These are phyloP conservation scores for Eolophus roseicapilla DNA, from an alignment of 2,113 vertebrate species.

Conservation along the genomic window DNA sequence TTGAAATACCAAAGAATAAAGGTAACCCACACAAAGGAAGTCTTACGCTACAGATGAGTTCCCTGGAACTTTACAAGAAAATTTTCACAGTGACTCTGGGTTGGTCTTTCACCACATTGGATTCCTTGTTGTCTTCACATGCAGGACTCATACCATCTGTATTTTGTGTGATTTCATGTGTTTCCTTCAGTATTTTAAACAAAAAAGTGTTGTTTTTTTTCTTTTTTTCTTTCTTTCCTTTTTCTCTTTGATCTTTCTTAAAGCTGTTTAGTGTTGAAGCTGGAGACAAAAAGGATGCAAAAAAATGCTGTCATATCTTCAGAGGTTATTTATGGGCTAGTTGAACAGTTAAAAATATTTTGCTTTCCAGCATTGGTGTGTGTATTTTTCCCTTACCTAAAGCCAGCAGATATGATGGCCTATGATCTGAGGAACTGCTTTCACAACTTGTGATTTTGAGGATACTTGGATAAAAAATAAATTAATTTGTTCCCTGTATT, in stretches of 20 bases:
- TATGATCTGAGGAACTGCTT: background rate
- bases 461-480: background rate
- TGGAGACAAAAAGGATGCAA: background rate
- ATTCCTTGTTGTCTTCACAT: background rate
- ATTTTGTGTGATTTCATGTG: background rate
- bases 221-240: background rate
- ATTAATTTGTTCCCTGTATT: background rate
- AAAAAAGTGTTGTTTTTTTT: accelerated
- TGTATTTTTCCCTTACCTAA: background rate
- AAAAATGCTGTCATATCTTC: background rate
- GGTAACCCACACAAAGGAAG: background rate
- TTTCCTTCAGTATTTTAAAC: background rate
- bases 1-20: background rate
- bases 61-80: background rate
- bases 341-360: background rate
- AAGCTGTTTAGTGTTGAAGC: background rate
- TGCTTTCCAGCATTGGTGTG: background rate
- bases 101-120: background rate
- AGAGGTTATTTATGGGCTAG: background rate
- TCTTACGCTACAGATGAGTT: background rate
- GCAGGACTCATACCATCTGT: background rate
- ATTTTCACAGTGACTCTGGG: background rate
- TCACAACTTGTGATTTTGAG: background rate
- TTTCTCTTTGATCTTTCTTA: background rate
- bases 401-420: background rate